Evolutionary conservation across 2,113 vertebrate species (phyloP), one percentile per base, ranked within the genome.

Genomic region (western clawed frog (Xenopus tropicalis)): DNA sequence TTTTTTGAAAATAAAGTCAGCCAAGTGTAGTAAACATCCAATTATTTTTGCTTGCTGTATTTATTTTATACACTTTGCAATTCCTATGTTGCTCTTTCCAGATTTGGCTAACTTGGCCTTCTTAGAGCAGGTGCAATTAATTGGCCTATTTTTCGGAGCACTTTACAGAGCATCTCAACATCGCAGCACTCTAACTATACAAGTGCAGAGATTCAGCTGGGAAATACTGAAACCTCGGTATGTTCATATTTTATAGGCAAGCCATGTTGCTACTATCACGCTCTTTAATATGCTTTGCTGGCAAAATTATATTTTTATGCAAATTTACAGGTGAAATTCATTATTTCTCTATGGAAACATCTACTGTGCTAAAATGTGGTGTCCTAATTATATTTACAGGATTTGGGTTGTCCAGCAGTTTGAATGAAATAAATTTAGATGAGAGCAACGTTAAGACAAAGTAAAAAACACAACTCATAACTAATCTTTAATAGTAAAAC

Each of bases 241-340:
- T n/a, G 52, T 54, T 54, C 52, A 54, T 54, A 54, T 54, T 54
- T 54, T 54, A 17, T 54, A 20, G 16, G 16, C 19, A 54, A n/a
- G 52, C 52, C 52, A 54, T 54, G 52, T 54, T n/a, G 17, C 16
- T 54, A 9, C 52, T 54, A 54, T 54, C 52, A 54, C 16, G n/a
- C 52, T 54, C 17, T 54, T 54, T 54, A 54, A 54, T 54, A n/a
- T 54, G 52, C 52, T 54, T 54, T 54, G 52, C 52, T 54, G 19
- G 52, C 11, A 54, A 54, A 54, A 54, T 54, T 10, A 54, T 54
- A 54, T 54, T 54, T 54, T n/a, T 54, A 54, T 54, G 52, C 52
- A 54, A 54, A 54, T 54, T 54, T 54, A 54, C 52, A 54, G 52
- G 52, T 54, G 52, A 54, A 54, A 54, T 54, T 54, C 52, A 54